phyloP scores from a whole-genome alignment of 2,797 vertebrate species.

The Remorina albescens region DNA sequence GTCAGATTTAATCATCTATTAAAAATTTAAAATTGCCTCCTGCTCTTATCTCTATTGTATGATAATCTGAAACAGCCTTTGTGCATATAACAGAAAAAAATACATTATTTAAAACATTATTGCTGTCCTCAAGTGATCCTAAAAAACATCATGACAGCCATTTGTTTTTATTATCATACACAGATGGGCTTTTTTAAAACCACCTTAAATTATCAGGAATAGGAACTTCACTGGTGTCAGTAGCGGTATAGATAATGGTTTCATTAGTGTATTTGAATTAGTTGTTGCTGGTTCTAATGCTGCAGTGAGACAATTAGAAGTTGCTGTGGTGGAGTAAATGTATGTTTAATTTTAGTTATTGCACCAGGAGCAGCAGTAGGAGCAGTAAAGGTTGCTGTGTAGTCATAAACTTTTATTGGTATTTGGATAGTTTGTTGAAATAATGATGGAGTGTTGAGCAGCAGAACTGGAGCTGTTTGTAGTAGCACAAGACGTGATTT shows the following conservation, averaged over 20 bases:
- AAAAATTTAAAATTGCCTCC: slow-evolving; percentile 26
- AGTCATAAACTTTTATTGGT: neutral
- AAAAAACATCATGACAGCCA: neutral
- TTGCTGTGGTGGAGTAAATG: too few species aligned
- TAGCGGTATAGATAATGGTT: too few species aligned
- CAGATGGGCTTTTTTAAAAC: too few species aligned
- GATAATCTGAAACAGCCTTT: slow-evolving; percentile 3
- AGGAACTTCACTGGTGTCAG: too few species aligned
- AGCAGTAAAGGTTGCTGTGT: neutral
- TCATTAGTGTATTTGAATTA: neutral
- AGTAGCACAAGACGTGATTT: neutral
- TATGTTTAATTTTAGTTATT: neutral
- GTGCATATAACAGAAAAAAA: neutral
- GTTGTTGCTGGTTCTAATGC: neutral
- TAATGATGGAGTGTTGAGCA: neutral
- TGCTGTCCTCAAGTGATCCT: neutral
- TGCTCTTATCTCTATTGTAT: slow-evolving; percentile 15
- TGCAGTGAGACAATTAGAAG: neutral
- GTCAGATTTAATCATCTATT: slow-evolving; percentile 35
- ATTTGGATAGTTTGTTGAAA: neutral
- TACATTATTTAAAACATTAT: neutral
- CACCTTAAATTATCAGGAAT: too few species aligned
- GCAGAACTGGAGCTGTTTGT: neutral
- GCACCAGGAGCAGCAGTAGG: neutral
- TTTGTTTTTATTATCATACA: neutral